Percentiles rank a stretch among this genome's conserved stretches.
These are phyloP conservation scores for Bos indicus DNA, from an alignment of 2,113 vertebrate species.

Conservation along the genomic window DNA sequence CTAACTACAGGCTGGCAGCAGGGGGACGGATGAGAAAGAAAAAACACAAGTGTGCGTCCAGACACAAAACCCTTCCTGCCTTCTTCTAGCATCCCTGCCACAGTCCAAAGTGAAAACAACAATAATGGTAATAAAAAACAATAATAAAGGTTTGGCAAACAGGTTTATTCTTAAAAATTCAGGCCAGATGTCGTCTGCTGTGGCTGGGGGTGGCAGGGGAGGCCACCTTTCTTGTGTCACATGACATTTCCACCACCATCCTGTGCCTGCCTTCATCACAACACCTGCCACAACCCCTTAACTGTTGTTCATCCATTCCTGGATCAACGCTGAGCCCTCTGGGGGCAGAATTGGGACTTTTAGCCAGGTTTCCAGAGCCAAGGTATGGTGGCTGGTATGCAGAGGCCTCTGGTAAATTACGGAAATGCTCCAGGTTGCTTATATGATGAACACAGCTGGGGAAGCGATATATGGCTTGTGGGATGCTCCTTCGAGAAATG, in stretches of 20 bases:
- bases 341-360: neutral
- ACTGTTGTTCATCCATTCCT: too few relatives aligned
- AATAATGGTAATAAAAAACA: neutral
- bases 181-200: neutral
- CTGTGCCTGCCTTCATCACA: neutral
- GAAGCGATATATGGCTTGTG: neutral
- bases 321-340: fast-evolving
- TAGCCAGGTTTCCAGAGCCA: neutral
- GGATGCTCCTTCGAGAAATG: neutral
- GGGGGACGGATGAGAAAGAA: neutral
- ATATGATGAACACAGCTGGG: neutral
- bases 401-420: neutral
- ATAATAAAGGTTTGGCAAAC: neutral
- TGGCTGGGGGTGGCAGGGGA: neutral
- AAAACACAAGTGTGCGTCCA: fast-evolving
- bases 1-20: neutral
- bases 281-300: fast-evolving
- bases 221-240: neutral
- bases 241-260: fast-evolving
- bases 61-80: too few relatives aligned
- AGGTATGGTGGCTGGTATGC: neutral
- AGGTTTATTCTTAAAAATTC: neutral
- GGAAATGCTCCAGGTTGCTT: neutral
- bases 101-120: neutral
- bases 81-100: neutral